Conservation (phyloP, 2,113 vertebrate species). For the Equus przewalskii region DNA sequence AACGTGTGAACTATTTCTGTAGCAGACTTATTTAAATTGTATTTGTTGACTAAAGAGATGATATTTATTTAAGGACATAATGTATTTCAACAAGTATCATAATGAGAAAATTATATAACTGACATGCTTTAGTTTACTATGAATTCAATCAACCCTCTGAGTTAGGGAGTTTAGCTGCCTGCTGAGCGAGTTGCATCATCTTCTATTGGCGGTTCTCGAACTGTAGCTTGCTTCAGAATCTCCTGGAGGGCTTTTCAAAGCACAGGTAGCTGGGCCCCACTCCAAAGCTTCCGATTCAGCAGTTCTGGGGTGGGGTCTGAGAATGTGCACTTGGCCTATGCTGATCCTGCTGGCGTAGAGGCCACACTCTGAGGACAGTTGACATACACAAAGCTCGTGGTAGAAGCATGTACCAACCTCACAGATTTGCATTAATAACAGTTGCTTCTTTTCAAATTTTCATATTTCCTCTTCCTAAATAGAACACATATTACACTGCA, state of each 20-base stretch:
- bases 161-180: not conserved
- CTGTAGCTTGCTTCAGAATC: not conserved
- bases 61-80: conserved; percentile 31
- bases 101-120: not conserved
- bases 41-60: not conserved
- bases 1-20: not conserved
- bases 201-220: not conserved
- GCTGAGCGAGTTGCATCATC: not conserved
- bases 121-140: not conserved
- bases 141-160: not conserved
- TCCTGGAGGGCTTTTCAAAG: not conserved
- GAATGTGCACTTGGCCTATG: not conserved
- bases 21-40: not conserved
- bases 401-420: not conserved
- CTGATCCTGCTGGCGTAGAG: not conserved
- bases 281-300: not conserved
- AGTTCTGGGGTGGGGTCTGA: not conserved
- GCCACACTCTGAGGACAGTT: not conserved
- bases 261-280: not conserved
- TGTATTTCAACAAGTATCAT: not conserved
- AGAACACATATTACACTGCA: not conserved
- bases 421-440: not conserved
- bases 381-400: not conserved
- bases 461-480: not conserved
- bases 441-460: not conserved